A percentile compares a stretch with the other conserved stretches of the same genome.
phyloP scores from a whole-genome alignment of 2,888 invertebrate genomes.

The Esperia sulphurella region DNA sequence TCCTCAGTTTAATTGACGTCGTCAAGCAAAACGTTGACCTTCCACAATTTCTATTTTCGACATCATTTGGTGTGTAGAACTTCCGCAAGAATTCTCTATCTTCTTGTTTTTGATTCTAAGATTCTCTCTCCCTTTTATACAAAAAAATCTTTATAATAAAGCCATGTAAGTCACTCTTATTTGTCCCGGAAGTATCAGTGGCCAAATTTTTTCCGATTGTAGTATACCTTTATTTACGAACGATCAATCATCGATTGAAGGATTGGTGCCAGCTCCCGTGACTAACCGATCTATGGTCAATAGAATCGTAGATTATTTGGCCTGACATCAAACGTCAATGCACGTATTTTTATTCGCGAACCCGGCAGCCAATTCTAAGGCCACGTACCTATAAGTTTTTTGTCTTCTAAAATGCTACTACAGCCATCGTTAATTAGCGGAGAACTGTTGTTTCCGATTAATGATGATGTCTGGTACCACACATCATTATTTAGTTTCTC shows the following conservation, averaged over 20 bases:
- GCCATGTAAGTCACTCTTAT: too few relatives aligned
- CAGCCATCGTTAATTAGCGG: too few relatives aligned
- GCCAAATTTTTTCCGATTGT: conserved; percentile 6
- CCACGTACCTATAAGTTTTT: conserved; percentile 14
- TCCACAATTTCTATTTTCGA: too few relatives aligned
- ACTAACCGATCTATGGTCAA: conserved; percentile 35
- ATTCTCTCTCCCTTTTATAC: too few relatives aligned
- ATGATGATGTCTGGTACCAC: too few relatives aligned
- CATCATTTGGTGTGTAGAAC: too few relatives aligned
- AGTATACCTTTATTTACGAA: conserved; percentile 9
- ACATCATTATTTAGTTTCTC: too few relatives aligned
- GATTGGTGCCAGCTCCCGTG: conserved; percentile 35
- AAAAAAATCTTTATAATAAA: neutral
- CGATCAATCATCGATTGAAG: conserved; percentile 27
- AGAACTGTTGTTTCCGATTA: too few relatives aligned
- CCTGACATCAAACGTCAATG: conserved; percentile 55
- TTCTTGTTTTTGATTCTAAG: neutral
- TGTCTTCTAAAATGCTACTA: too few relatives aligned
- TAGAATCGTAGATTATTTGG: conserved; percentile 49
- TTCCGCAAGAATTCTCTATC: too few relatives aligned
- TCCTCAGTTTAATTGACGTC: too few relatives aligned
- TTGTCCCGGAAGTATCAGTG: neutral
- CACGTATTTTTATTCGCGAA: conserved; percentile 35
- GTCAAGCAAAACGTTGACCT: too few relatives aligned
- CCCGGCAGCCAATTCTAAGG: conserved; percentile 17